Evolutionary conservation across 2,888 invertebrate genomes (phyloP), one percentile per base, ranked within the genome.

Genomic region (Brachyptera putata): DNA sequence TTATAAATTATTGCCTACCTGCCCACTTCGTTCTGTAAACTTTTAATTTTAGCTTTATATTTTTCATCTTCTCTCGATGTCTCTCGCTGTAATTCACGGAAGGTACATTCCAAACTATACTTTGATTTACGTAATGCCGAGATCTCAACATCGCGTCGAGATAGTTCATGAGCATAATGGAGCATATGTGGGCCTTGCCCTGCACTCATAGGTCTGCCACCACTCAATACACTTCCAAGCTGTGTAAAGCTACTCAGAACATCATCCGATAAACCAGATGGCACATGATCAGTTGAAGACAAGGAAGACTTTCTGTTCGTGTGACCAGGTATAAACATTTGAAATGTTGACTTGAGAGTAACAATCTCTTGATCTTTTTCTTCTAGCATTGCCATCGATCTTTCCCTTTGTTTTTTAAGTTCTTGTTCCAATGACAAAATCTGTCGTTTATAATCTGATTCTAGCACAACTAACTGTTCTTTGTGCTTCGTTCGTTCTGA

Each of bases 161-260:
- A 88, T 66, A 90, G 74, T 76, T 92, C 91, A 72, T 91, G 89
- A 56, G 86, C 87, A 70, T 90, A 91, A 74, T 91, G 89, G 36
- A 92, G 71, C 79, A 91, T 85, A 64, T 87, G 87, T 36, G 86
- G 85, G 67, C 85, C 85, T 30, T 86, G 66, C 48, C 66, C 61
- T 22, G 39, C 39, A 2, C 56, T 50, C 34, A 30, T 55, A 34
- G 56, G 36, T 26, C 57, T 56, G 34, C 50, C 25, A n/a, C 56
- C 56, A 7, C 61, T 26, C 16, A 61, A 26, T 3, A 50, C 59
- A 1, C 43, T 46, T 11, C 56, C 56, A 14, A 59, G 50, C 57
- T 62, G 62, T n/a, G 62, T 57, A 2, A 61, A 25, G 30, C 53
- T 57, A 7, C 46, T 41, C 55, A 58, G 26, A 13, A 60, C 49